Conservation (phyloP, 2,113 vertebrate species). For the Meriones unguiculatus region DNA sequence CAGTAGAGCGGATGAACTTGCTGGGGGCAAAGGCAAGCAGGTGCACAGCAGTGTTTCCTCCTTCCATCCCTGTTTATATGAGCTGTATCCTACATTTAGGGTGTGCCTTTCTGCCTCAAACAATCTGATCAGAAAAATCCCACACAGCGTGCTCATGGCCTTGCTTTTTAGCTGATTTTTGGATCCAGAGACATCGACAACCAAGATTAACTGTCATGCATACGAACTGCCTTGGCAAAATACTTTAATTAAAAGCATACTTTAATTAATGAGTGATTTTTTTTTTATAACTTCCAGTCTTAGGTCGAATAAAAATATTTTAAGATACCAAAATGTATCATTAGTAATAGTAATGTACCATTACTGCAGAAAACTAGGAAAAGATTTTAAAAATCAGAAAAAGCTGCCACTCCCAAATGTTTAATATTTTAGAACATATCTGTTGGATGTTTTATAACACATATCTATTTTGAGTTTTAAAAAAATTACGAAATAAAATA, state of each 20-base stretch:
- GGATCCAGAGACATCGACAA: neutral
- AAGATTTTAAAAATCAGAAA: constrained; percentile 22
- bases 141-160: neutral
- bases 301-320: constrained; percentile 28
- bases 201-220: too few species aligned
- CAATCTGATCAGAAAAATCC: neutral
- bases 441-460: neutral
- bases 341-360: neutral
- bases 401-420: neutral
- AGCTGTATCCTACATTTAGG: neutral
- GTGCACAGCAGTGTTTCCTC: too few species aligned
- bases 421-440: neutral
- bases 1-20: neutral
- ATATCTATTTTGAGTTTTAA: constrained; percentile 5
- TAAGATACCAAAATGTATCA: neutral
- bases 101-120: neutral
- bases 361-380: constrained; percentile 49
- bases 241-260: neutral
- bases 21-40: too few species aligned
- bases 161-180: neutral
- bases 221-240: neutral
- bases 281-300: constrained; percentile 9
- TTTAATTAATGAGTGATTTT: constrained; percentile 32
- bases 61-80: neutral
- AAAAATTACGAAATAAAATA: constrained; percentile 9